Conservation (phyloP, 2,888 invertebrate species). For the Dascillus cervinus region DNA sequence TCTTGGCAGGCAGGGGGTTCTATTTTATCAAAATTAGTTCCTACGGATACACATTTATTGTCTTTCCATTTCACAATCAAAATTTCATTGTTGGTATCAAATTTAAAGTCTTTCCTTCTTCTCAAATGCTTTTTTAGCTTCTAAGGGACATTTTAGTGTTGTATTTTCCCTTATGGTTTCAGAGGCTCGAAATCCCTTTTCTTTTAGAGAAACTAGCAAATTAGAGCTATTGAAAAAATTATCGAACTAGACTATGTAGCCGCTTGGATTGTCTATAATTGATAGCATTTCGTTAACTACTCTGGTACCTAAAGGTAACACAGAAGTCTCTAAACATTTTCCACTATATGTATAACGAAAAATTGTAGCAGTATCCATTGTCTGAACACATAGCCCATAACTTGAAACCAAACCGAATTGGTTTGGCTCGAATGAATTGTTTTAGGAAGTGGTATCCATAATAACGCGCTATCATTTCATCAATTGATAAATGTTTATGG, state of each 20-base stretch:
- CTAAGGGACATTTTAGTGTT: slow-evolving; percentile 1
- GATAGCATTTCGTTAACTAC: slow-evolving; percentile 3
- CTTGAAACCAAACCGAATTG: no score
- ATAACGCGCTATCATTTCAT: no score
- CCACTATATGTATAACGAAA: slow-evolving; percentile 1
- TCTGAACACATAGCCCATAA: slow-evolving; percentile 4
- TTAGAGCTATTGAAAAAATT: slow-evolving; percentile 2
- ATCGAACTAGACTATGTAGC: slow-evolving; percentile 2
- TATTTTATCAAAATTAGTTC: no score
- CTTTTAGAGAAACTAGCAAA: slow-evolving; percentile 1
- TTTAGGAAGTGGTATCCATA: no score
- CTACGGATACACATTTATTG: no score
- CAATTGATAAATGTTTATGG: no score
- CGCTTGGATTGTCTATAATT: background rate
- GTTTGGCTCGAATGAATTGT: slow-evolving; percentile 5
- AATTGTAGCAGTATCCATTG: slow-evolving; percentile 7
- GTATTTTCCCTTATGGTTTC: slow-evolving; percentile 4
- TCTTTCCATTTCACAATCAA: no score
- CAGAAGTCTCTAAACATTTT: background rate
- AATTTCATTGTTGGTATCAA: no score
- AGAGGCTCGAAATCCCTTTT: slow-evolving; percentile 2
- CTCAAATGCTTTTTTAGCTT: no score
- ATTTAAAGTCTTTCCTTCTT: no score
- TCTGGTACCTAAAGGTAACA: slow-evolving; percentile 1
- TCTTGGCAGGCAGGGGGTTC: no score